Base-by-base conservation (phyloP, 2,888 invertebrate species). In the Patella depressa region DNA sequence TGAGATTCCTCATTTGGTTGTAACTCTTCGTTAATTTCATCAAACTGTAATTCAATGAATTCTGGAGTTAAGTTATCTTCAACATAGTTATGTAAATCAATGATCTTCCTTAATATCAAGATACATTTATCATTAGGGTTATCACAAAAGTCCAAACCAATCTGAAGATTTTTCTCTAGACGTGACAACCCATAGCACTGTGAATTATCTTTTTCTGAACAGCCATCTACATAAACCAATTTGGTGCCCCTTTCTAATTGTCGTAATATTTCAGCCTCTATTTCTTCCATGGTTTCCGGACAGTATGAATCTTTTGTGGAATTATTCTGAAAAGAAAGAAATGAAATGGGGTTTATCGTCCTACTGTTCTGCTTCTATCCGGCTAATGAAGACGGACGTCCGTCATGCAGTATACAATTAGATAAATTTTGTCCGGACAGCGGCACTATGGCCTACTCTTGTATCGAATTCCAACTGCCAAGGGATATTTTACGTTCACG, bases 51-150 rank as follows among this genome's bases (percentile, higher is more conserved):
- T 69, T 91, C 90, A 53, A 87, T 80, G 76, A 88, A 91, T 7
- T 82, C 84, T 0, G 79, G 76, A 1, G 80, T 75, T 5, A 75
- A 55, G 9, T 74, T 59, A 14, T 88, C 84, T 14, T 84, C 82
- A 0, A 89, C 82, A 82, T 90, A 90, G 82, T 91, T 91, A 73
- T 89, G 88, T 24, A 91, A 83, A 78, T 91, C 91, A 34, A 88
- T 86, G 57, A 91, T 90, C 71, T 86, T 86, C 72, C 91, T 81
- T 15, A 84, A 79, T 57, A 90, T 80, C 7, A 88, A 83, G 7
- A 89, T 79, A 77, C 88, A 89, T 24, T 82, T 80, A 29, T 79
- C 81, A 4, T 82, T 77, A 12, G 88, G 88, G 70, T 82, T 76
- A 14, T 81, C 81, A 9, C 84, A 80, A 71, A 82, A 81, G 59